A percentile compares a stretch with the other conserved stretches of the same genome.
These are phyloP conservation scores for Cyphomyrus plagiostoma DNA, from an alignment of 2,113 vertebrate genomes.

Conservation along the genomic window DNA sequence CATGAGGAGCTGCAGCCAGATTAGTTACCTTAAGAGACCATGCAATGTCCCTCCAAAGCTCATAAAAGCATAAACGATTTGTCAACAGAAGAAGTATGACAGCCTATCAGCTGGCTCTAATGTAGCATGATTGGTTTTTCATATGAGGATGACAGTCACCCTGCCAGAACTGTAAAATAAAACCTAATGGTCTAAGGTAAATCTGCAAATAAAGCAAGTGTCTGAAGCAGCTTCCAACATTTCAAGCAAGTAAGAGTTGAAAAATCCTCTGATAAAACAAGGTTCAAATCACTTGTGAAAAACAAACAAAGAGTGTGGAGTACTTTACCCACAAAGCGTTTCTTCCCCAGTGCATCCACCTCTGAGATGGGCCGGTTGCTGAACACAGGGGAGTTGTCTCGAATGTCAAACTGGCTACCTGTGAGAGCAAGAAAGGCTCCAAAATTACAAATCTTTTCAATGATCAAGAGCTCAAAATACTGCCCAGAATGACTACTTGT, in stretches of 20 bases:
- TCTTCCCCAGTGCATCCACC: conserved; percentile 80
- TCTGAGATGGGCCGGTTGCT: conserved; percentile 79
- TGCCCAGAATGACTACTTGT: not conserved
- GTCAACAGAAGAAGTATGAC: not conserved
- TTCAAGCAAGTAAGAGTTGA: not conserved
- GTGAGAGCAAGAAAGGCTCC: conserved; percentile 21
- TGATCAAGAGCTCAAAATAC: not conserved
- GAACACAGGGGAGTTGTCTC: conserved; percentile 77
- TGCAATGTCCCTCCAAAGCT: not conserved
- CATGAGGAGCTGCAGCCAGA: conserved; percentile 71
- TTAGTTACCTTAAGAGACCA: not conserved
- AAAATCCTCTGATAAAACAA: not conserved
- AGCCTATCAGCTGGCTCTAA: not conserved
- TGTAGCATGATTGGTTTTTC: not conserved
- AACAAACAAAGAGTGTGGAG: not conserved
- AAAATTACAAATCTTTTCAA: not conserved
- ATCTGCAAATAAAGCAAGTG: no score
- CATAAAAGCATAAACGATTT: not conserved
- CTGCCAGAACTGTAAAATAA: not conserved
- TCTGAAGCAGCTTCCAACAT: not conserved
- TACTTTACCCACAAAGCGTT: conserved; percentile 76
- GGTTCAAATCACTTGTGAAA: not conserved
- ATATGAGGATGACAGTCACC: not conserved
- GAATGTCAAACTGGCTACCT: conserved; percentile 54
- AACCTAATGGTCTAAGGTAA: not conserved